Base-by-base conservation (phyloP, 2,113 vertebrate genomes). In the Syrmaticus mikado region DNA sequence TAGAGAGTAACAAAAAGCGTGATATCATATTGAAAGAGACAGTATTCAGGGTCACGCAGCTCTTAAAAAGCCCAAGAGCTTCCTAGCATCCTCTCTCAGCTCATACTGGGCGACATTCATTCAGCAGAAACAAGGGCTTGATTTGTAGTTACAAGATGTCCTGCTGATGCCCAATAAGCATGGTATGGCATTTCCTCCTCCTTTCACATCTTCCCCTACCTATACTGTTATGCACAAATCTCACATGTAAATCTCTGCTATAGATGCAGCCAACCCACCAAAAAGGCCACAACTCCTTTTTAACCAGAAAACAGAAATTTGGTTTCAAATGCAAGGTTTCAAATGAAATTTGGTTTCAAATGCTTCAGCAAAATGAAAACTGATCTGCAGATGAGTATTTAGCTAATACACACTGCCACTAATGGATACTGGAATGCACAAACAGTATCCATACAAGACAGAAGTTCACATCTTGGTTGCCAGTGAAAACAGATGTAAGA, bases 401-500 rank as follows among this genome's bases (percentile, higher is more conserved):
- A 17, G 32, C 28, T 41, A 28, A 27, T 84, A 32, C 25, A 70
- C 57, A 13, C 32, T 52, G 40, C 17, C 46, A 28, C 12, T 50
- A 74, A 22, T 8, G 6, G 46, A 25, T 48, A 70, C 21, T 18
- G 7, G 10, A 34, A 82, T 36, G 30, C 16, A 64, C 17, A 84
- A 86, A 36, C 0, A 1, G 3, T n/a, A 67, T 10, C 38, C 1
- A 0, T 16, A 2, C 2, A 64, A 70, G n/a, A 32, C 9, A 45
- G 55, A 77, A 71, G 10, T 34, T 90, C 4, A 9, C 11, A 19
- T 14, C 5, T 10, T 18, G 12, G 22, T 38, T 84, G 76, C 30
- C 48, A 66, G 30, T 2, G 8, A 75, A 40, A 94, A 55, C 36
- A 58, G 0, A 1, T 16, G 2, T 40, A 28, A 79, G 12, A 68